Conservation (phyloP, 2,113 vertebrate species). For the Pomatorhinus ruficollis region DNA sequence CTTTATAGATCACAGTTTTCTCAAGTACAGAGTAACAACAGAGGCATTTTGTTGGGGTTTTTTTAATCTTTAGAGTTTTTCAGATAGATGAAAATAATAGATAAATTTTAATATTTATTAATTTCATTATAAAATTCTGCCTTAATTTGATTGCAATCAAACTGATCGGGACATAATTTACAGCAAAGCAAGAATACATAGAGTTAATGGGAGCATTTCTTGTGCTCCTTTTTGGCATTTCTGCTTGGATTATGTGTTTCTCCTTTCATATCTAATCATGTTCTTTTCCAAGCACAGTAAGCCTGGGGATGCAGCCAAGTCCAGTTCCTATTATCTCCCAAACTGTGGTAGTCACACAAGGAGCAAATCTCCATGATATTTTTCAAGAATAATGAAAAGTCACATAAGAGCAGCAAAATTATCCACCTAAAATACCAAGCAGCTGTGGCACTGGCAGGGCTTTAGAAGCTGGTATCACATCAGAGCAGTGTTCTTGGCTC, state of each 20-base stretch:
- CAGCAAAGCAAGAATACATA: not conserved
- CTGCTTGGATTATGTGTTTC: not conserved
- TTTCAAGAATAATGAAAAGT: conserved; percentile 20
- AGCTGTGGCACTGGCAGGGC: conserved; percentile 6
- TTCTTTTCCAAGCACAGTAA: not conserved
- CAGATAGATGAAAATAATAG: not conserved
- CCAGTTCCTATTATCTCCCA: not conserved
- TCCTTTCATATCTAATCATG: not conserved
- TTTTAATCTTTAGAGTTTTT: not conserved
- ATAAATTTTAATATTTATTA: not conserved
- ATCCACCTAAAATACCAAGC: not conserved
- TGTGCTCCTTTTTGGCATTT: not conserved
- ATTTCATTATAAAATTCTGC: not conserved
- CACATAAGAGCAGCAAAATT: conserved; percentile 2
- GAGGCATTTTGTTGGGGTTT: not conserved
- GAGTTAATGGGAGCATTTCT: not conserved
- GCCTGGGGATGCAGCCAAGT: not conserved
- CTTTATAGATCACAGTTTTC: not conserved
- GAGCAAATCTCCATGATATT: not conserved
- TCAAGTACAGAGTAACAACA: not conserved
- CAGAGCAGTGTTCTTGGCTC: not conserved
- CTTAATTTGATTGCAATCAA: not conserved
- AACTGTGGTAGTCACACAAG: not conserved
- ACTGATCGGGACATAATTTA: not conserved
- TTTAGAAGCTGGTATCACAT: not conserved